Conservation (phyloP, 1,140 invertebrate genomes). For the Rhyacophila brunnea region DNA sequence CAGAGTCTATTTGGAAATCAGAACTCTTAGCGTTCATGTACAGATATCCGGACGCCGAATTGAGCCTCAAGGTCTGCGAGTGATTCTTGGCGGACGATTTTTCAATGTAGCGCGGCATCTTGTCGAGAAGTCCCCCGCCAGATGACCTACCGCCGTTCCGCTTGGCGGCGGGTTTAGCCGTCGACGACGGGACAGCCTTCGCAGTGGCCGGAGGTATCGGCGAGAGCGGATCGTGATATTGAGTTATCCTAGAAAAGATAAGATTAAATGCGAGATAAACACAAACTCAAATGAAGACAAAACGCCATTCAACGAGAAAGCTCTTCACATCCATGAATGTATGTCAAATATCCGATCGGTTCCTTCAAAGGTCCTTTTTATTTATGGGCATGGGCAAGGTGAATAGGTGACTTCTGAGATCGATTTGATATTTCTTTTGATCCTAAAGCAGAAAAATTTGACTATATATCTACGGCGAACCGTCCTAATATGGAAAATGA, state of each 20-base stretch:
- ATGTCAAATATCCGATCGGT: too few relatives aligned
- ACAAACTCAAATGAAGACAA: too few relatives aligned
- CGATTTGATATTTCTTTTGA: too few relatives aligned
- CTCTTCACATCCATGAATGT: too few relatives aligned
- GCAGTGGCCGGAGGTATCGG: slow-evolving; percentile 39
- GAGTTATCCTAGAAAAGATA: slow-evolving; percentile 11
- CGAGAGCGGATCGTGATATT: slow-evolving; percentile 49
- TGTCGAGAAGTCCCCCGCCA: slow-evolving; percentile 12
- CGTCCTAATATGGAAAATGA: background rate
- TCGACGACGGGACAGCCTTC: slow-evolving; percentile 40
- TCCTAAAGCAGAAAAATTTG: too few relatives aligned
- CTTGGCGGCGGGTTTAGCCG: slow-evolving; percentile 38
- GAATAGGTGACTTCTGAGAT: too few relatives aligned
- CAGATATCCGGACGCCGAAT: slow-evolving; percentile 51
- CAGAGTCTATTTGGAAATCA: slow-evolving; percentile 50
- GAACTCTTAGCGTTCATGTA: slow-evolving; percentile 53
- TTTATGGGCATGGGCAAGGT: too few relatives aligned
- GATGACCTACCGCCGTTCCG: slow-evolving; percentile 18
- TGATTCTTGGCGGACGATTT: slow-evolving; percentile 45
- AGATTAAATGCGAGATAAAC: too few relatives aligned
- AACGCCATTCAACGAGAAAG: too few relatives aligned
- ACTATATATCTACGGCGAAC: too few relatives aligned
- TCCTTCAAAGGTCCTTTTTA: too few relatives aligned
- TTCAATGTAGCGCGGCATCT: slow-evolving; percentile 49
- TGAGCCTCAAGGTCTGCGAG: slow-evolving; percentile 47